These are phyloP conservation scores for Microctenopoma lineatum DNA, from an alignment of 2,797 vertebrate species.

Conservation along the genomic window DNA sequence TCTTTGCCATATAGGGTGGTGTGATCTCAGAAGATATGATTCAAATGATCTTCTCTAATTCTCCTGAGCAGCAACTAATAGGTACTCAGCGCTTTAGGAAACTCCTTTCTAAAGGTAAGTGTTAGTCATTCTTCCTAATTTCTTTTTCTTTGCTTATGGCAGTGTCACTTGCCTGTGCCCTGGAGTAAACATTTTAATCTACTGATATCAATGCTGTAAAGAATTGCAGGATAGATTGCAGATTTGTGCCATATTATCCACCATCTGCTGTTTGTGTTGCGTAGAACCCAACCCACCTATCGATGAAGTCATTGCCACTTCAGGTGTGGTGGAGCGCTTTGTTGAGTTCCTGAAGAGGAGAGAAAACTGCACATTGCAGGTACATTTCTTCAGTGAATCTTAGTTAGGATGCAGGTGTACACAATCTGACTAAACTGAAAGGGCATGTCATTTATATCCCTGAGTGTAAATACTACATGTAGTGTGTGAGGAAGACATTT, in stretches of 20 bases:
- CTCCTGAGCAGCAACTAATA: constrained; percentile 95
- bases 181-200: background rate
- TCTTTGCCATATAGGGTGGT: constrained; percentile 82
- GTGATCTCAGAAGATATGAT: constrained; percentile 97
- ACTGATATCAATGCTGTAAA: background rate
- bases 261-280: constrained; percentile 10
- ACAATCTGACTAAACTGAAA: background rate
- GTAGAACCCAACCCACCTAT: constrained; percentile 97
- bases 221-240: background rate
- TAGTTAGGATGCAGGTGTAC: background rate
- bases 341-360: constrained; percentile 96
- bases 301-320: constrained; percentile 96
- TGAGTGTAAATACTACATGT: background rate
- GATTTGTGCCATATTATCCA: background rate
- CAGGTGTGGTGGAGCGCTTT: constrained; percentile 94
- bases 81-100: constrained; percentile 98
- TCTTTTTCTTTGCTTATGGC: background rate
- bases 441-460: background rate
- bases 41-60: constrained; percentile 97
- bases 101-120: constrained; percentile 95
- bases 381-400: constrained; percentile 65
- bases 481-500: background rate
- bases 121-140: background rate
- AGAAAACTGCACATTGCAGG: constrained; percentile 96
- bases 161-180: background rate